These are phyloP conservation scores for Amblyraja radiata DNA, from an alignment of 2,797 vertebrate species.

Conservation along the genomic window DNA sequence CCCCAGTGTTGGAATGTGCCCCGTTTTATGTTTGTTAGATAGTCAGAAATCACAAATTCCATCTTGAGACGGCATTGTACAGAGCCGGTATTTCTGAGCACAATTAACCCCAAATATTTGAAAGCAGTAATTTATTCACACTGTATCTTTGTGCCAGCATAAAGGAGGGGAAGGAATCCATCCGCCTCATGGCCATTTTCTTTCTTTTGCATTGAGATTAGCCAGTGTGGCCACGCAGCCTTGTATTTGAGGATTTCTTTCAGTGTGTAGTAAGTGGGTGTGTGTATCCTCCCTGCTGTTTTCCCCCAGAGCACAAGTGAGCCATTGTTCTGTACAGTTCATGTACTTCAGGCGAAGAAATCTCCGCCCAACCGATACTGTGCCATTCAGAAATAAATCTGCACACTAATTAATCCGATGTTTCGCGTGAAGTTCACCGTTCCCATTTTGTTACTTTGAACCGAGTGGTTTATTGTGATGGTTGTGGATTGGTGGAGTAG, in stretches of 20 bases:
- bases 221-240: not conserved
- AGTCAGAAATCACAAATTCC: not conserved
- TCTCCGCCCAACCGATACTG: not conserved
- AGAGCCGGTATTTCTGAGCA: not conserved
- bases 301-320: not conserved
- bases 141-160: not conserved
- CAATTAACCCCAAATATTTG: not conserved
- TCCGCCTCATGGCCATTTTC: too few species aligned
- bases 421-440: not conserved
- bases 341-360: not conserved
- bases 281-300: not conserved
- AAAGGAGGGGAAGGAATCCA: constrained; percentile 1
- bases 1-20: not conserved
- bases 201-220: not conserved
- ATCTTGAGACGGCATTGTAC: not conserved
- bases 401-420: not conserved
- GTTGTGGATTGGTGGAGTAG: not conserved
- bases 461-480: not conserved
- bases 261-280: not conserved
- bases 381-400: not conserved
- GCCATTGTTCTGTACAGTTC: not conserved
- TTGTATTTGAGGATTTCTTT: not conserved
- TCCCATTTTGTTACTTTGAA: not conserved
- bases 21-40: not conserved
- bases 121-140: not conserved